A percentile compares a stretch with the other conserved stretches of the same genome.
Conservation (phyloP, 2,797 vertebrate genomes). For the Hylomyscus alleni region DNA sequence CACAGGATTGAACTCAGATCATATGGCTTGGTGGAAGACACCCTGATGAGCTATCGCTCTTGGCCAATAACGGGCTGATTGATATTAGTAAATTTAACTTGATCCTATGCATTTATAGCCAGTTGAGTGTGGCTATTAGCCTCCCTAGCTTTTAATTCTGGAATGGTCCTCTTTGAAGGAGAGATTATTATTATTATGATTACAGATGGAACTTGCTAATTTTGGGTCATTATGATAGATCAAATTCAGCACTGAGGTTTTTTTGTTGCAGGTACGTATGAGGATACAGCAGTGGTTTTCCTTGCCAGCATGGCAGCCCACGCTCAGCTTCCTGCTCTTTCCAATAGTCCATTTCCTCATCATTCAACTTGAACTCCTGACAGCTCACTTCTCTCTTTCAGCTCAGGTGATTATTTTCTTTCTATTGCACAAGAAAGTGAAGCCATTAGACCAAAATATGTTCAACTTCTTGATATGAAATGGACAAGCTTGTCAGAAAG, state of each 20-base stretch:
- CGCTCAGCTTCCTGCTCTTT: slow-evolving; percentile 16
- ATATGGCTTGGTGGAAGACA: not conserved
- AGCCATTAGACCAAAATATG: slow-evolving; percentile 22
- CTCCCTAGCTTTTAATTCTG: slow-evolving; percentile 10
- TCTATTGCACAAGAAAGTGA: slow-evolving; percentile 49
- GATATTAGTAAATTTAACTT: slow-evolving; percentile 51
- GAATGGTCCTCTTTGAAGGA: slow-evolving; percentile 3
- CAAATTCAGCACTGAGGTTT: not conserved
- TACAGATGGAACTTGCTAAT: not conserved
- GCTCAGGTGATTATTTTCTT: slow-evolving; percentile 40
- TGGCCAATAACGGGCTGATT: slow-evolving; percentile 18
- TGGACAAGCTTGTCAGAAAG: not conserved
- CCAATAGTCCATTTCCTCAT: not conserved
- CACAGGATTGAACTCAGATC: not conserved
- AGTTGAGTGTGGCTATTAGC: not conserved
- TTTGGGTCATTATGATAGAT: slow-evolving; percentile 11
- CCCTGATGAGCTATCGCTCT: not conserved
- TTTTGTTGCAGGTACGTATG: not conserved
- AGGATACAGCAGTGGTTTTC: not conserved
- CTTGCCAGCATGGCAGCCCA: not conserved
- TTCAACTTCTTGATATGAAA: not conserved
- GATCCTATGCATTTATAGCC: slow-evolving; percentile 53
- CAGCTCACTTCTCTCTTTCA: slow-evolving; percentile 32
- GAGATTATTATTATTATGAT: not conserved
- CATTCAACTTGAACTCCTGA: slow-evolving; percentile 16